Base-by-base conservation (phyloP, 1,140 invertebrate species). In the Branchinecta lindahli region DNA sequence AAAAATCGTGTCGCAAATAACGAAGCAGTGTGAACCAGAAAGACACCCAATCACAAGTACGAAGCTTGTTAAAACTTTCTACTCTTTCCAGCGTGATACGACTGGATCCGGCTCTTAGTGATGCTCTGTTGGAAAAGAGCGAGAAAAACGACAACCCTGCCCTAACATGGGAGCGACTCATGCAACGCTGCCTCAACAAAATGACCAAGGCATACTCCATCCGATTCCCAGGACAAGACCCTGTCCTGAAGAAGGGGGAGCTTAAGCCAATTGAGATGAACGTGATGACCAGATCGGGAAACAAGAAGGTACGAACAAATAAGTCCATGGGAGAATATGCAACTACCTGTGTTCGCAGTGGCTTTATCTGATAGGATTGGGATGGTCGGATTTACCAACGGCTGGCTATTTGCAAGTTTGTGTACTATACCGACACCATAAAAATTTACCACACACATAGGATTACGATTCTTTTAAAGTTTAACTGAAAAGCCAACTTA, bases 171-270 rank as follows among this genome's bases (percentile, higher is more conserved):
- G 89, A 91, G 75, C 85, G 88, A 74, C 77, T 92, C 8, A 86
- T 87, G 74, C 82, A 83, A 45, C 83, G 84, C 46, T 85, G 91
- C 67, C 82, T 84, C 67, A 82, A 80, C 18, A 85, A 86, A 75
- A 91, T 93, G 88, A 87, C 87, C 44, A 81, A 85, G 52, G 87
- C 85, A 69, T 89, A 86, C 72, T 85, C 88, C 77, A 83, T 92
- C 69, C 80, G 78, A 7, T 82, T 83, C 73, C 80, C 81, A 7
- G 82, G 82, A 70, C 83, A 84, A 45, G 79, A 82, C 52, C 83
- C 81, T 52, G 77, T 84, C 66, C 77, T 89, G 8, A 84, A 83
- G 70, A 88, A 86, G 75, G 86, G 87, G 65, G 88, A 90, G 78
- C 79, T 94, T 71, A 85, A 89, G 46, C 86, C 87, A 15, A 88